Evolutionary conservation across 2,797 vertebrate species (phyloP).

Genomic region (Fistularia tabacaria): DNA sequence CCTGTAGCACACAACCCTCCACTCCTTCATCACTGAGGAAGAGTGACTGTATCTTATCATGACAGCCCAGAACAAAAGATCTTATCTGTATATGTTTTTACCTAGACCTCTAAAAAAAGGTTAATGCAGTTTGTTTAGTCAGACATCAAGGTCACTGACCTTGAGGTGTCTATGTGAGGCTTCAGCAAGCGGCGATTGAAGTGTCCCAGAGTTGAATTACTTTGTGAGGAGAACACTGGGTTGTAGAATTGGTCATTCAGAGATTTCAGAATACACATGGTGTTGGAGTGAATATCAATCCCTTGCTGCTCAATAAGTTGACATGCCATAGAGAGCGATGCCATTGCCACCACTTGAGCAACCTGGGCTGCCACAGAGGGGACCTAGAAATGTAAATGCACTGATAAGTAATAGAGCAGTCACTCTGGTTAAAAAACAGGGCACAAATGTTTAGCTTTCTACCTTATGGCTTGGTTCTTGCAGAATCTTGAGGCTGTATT

Average conservation of each 20-base stretch:
- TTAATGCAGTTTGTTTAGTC: not conserved
- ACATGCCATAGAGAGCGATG: slow-evolving; percentile 79
- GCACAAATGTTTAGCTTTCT: slow-evolving; percentile 2
- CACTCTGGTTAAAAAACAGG: not conserved
- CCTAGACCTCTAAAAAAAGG: not conserved
- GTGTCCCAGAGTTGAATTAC: slow-evolving; percentile 36
- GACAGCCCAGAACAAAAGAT: not conserved
- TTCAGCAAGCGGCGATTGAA: slow-evolving; percentile 79
- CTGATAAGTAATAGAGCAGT: slow-evolving; percentile 6
- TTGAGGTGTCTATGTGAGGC: slow-evolving; percentile 60
- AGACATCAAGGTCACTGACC: slow-evolving; percentile 42
- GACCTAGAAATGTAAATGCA: slow-evolving; percentile 63
- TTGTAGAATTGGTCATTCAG: slow-evolving; percentile 70
- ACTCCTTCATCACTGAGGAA: slow-evolving; percentile 65
- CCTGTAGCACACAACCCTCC: slow-evolving; percentile 69
- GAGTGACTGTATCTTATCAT: not conserved
- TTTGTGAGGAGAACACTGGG: slow-evolving; percentile 36
- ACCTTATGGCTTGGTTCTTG: slow-evolving; percentile 69
- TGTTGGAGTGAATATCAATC: slow-evolving; percentile 52
- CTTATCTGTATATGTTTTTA: not conserved
- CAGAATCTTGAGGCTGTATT: slow-evolving; percentile 71
- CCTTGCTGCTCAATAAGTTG: slow-evolving; percentile 57
- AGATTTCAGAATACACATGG: slow-evolving; percentile 58
- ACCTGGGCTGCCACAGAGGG: slow-evolving; percentile 77
- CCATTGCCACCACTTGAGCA: slow-evolving; percentile 77